A percentile compares a stretch with the other conserved stretches of the same genome.
Evolutionary conservation across 2,113 vertebrate species (phyloP).

Genomic region (Tympanuchus pallidicinctus): DNA sequence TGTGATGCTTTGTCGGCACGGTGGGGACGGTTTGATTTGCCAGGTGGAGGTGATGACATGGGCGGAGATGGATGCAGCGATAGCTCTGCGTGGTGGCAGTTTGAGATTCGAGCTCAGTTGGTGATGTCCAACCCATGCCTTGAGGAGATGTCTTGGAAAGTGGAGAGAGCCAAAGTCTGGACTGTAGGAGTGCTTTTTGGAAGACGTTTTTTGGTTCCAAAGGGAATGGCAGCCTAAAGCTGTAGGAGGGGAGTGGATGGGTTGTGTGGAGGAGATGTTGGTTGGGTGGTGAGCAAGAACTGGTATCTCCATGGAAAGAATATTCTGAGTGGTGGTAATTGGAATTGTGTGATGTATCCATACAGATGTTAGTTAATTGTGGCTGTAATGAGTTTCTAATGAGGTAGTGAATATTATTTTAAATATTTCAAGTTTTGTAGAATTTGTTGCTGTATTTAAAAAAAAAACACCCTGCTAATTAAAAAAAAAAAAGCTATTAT

Average conservation of each 20-base stretch:
- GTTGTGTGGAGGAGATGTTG: neutral
- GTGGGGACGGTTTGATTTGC: neutral
- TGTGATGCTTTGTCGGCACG: too few species aligned
- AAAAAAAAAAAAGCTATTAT: neutral
- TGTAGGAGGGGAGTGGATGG: neutral
- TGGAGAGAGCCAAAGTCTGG: neutral
- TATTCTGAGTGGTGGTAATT: too few species aligned
- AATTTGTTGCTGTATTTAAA: neutral
- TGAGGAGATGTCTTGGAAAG: too few species aligned
- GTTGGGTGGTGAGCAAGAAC: neutral
- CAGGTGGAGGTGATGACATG: neutral
- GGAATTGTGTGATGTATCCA: neutral
- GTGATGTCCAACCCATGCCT: neutral
- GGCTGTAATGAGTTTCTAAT: neutral
- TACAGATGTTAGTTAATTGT: neutral
- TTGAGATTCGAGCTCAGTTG: neutral
- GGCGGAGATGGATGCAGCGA: neutral
- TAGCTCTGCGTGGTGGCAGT: neutral
- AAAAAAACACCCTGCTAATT: neutral
- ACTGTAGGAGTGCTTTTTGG: neutral
- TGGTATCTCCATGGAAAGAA: neutral
- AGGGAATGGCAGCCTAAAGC: neutral
- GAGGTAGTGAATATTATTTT: neutral
- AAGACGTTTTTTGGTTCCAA: neutral
- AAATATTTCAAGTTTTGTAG: neutral